Percentiles rank a stretch among this genome's conserved stretches.
phyloP scores from a whole-genome alignment of 2,113 vertebrate species.

The Engystomops pustulosus region DNA sequence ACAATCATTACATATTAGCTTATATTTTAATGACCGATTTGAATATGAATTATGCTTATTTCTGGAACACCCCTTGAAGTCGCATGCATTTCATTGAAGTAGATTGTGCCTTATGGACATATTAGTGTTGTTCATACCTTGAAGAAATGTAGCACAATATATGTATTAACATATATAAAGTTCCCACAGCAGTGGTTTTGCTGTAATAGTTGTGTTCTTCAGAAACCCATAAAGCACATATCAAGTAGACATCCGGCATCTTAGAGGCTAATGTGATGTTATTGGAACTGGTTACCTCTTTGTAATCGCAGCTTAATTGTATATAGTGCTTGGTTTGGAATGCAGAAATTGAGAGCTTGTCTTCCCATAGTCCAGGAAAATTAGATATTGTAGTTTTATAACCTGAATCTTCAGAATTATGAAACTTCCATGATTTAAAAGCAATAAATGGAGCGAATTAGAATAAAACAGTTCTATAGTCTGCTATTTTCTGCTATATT shows the following conservation, averaged over 20 bases:
- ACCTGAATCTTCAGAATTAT: not conserved
- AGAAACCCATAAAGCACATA: not conserved
- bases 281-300: not conserved
- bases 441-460: not conserved
- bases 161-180: not conserved
- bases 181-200: not conserved
- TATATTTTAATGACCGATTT: too few relatives aligned
- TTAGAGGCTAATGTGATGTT: conserved; percentile 17
- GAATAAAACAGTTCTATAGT: not conserved
- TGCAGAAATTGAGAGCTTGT: not conserved
- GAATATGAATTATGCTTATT: too few relatives aligned
- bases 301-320: not conserved
- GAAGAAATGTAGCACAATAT: not conserved
- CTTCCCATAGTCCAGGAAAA: not conserved
- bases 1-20: too few relatives aligned
- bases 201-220: not conserved
- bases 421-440: not conserved
- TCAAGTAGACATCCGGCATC: not conserved
- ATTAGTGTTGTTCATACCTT: too few relatives aligned
- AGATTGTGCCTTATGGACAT: too few relatives aligned
- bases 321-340: conserved; percentile 16
- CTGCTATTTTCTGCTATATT: not conserved
- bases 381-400: not conserved
- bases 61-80: too few relatives aligned
- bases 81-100: too few relatives aligned